Evolutionary conservation across 2,113 vertebrate genomes (phyloP).

Genomic region (Budorcas taxicolor): DNA sequence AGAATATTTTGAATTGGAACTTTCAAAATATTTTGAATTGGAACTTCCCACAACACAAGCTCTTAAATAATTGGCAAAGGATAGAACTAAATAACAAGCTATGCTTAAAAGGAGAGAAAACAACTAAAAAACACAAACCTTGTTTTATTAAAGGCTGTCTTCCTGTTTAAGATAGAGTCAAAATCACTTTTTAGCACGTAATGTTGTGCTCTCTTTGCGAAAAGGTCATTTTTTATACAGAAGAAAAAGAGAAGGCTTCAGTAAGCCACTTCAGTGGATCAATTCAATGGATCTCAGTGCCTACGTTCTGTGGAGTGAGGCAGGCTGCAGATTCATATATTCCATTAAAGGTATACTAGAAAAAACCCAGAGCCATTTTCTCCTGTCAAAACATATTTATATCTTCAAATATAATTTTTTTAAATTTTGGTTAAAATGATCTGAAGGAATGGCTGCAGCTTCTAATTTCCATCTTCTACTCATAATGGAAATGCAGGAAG

Average conservation of each 20-base stretch:
- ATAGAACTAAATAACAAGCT: conserved; percentile 12
- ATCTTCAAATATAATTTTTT: neutral
- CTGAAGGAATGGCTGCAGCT: neutral
- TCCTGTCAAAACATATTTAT: neutral
- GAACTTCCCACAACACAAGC: conserved; percentile 22
- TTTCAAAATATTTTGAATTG: conserved; percentile 22
- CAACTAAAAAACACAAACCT: neutral
- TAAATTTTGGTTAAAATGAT: conserved; percentile 12
- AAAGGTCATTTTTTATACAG: neutral
- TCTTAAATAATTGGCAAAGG: conserved; percentile 39
- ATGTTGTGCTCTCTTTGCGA: neutral
- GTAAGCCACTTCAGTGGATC: neutral
- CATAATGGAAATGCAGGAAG: neutral
- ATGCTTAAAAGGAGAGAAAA: neutral
- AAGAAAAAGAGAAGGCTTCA: neutral
- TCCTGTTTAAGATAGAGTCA: neutral
- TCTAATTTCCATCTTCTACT: neutral
- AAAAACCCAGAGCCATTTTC: neutral
- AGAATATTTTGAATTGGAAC: neutral
- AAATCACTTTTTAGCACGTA: neutral
- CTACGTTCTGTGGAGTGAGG: neutral
- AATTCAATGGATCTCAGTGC: neutral
- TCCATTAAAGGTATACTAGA: neutral
- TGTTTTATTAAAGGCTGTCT: neutral
- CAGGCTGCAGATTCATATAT: neutral